Evolutionary conservation across 2,113 vertebrate species (phyloP).

Genomic region (Pelvicachromis taeniatus): DNA sequence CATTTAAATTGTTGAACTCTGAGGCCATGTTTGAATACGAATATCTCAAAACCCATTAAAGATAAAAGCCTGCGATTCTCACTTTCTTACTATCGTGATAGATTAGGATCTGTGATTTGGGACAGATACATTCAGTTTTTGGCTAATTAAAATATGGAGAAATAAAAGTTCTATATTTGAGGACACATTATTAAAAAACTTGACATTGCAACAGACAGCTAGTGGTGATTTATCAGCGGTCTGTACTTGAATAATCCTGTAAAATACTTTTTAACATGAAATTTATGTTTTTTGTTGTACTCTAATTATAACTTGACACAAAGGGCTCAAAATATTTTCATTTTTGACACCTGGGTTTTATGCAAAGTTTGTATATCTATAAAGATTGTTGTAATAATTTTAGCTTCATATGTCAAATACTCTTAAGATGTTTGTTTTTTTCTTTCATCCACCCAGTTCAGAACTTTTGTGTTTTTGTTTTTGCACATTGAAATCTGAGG

Average conservation of each 20-base stretch:
- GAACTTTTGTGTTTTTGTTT: background rate
- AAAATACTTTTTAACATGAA: background rate
- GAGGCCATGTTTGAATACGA: background rate
- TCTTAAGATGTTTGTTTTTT: background rate
- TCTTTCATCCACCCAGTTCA: background rate
- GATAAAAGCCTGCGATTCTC: background rate
- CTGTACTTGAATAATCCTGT: background rate
- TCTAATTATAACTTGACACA: background rate
- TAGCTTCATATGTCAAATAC: background rate
- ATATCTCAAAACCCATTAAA: background rate
- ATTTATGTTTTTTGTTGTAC: background rate
- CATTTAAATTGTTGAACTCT: background rate
- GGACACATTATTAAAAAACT: background rate
- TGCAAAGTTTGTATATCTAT: background rate
- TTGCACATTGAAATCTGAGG: background rate
- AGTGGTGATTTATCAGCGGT: background rate
- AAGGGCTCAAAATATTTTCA: too few species aligned
- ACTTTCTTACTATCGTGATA: background rate
- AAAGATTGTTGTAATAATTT: background rate
- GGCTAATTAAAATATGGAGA: background rate
- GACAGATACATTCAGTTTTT: background rate
- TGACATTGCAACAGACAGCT: background rate
- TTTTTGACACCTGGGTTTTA: background rate
- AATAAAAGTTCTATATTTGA: background rate
- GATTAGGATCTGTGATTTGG: background rate